A percentile compares a stretch with the other conserved stretches of the same genome.
Evolutionary conservation across 2,888 invertebrate genomes (phyloP).

Genomic region (Punctoribates punctum): DNA sequence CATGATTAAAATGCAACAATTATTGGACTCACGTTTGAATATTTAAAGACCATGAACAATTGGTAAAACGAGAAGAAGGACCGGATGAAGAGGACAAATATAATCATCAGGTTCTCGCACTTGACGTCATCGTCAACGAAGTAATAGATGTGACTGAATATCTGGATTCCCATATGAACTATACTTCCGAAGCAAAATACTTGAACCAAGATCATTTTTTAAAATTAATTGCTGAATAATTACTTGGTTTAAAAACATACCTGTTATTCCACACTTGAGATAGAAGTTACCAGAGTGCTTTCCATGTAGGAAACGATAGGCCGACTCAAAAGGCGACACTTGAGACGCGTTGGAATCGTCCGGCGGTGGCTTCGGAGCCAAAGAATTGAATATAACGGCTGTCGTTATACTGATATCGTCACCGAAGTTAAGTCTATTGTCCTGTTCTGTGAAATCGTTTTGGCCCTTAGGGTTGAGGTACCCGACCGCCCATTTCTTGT

Average conservation of each 20-base stretch:
- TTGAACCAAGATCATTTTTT: conserved; percentile 53
- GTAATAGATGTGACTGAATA: conserved; percentile 66
- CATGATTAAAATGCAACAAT: conserved; percentile 41
- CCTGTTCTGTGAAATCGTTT: not conserved
- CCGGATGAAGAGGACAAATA: conserved; percentile 65
- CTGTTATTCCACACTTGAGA: conserved; percentile 68
- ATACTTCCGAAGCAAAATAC: conserved; percentile 74
- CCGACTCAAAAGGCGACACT: conserved; percentile 34
- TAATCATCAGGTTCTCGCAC: conserved; percentile 58
- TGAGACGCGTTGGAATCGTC: not conserved
- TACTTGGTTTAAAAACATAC: conserved; percentile 54
- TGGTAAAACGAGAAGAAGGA: conserved; percentile 71
- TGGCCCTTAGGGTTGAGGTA: conserved; percentile 35
- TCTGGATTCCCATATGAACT: conserved; percentile 67
- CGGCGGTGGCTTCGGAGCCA: not conserved
- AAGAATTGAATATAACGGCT: conserved; percentile 45
- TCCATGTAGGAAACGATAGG: conserved; percentile 54
- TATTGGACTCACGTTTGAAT: conserved; percentile 73
- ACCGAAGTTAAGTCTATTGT: not conserved
- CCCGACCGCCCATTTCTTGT: conserved; percentile 51
- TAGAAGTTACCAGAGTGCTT: conserved; percentile 70
- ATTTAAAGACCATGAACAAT: conserved; percentile 75
- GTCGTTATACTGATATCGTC: conserved; percentile 46
- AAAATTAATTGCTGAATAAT: too few species aligned
- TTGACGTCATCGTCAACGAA: conserved; percentile 58